These are phyloP conservation scores for Conger conger DNA, from an alignment of 2,113 vertebrate genomes.

Conservation along the genomic window DNA sequence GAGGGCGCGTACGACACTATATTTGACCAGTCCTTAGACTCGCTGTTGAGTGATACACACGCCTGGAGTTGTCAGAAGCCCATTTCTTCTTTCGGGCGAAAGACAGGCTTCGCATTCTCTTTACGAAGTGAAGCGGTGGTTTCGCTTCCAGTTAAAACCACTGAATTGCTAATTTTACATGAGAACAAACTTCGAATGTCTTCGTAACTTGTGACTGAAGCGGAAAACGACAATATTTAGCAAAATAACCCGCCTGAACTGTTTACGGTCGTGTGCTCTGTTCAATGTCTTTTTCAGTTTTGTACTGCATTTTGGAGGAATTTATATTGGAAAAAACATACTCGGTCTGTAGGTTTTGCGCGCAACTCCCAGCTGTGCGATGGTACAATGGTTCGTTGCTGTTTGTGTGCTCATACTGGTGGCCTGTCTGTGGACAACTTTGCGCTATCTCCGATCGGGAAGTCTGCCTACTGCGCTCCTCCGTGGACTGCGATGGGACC, in stretches of 20 bases:
- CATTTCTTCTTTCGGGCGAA: neutral
- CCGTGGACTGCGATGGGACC: slow-evolving; percentile 30
- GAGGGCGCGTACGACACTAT: neutral
- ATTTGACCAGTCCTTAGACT: neutral
- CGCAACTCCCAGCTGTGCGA: slow-evolving; percentile 45
- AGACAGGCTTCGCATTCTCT: neutral
- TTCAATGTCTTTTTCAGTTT: neutral
- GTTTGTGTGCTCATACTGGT: slow-evolving; percentile 63
- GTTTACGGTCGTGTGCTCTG: neutral
- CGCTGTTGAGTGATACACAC: neutral
- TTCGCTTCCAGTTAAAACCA: neutral
- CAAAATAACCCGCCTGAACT: neutral
- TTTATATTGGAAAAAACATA: neutral
- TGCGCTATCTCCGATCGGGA: slow-evolving; percentile 52
- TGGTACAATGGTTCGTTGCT: slow-evolving; percentile 69
- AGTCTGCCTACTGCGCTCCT: slow-evolving; percentile 37
- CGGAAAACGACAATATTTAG: neutral
- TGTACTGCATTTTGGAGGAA: neutral
- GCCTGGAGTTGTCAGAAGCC: neutral
- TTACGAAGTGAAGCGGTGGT: neutral
- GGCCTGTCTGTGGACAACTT: slow-evolving; percentile 59
- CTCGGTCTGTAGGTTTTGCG: neutral
- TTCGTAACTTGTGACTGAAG: neutral
- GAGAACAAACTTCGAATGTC: neutral
- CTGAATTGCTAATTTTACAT: neutral